Evolutionary conservation across 2,797 vertebrate species (phyloP), one percentile per base, ranked within the genome.

Genomic region (Poecilia gillii): DNA sequence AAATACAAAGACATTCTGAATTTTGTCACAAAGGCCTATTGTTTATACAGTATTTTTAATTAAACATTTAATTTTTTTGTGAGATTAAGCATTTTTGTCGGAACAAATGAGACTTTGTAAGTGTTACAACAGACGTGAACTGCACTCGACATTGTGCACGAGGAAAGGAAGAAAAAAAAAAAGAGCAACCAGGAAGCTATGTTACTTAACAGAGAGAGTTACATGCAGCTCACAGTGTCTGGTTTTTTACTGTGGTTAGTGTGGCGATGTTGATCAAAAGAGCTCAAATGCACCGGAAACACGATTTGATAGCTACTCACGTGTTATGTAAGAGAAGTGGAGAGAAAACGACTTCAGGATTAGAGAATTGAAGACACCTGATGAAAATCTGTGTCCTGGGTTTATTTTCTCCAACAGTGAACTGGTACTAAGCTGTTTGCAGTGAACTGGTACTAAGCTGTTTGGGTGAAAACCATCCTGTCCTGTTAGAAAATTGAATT

Each of bases 251-350:
- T 87, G 89, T 64, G 90, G 92, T 89, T 88, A 43, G 9, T 86
- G 86, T 78, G 88, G 84, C 68, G 59, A 82, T 81, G 49, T 62
- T 64, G 49, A 74, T 71, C n/a, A 14, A 28, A 57, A 72, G 64
- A 2, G 78, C 12, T 79, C 41, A 36, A 20, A 47, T n/a, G 78
- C 16, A 16, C 86, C 84, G 81, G 91, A 90, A 91, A 74, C 43
- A 57, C 71, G 76, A 55, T 43, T 85, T 86, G 82, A 83, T 13
- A 36, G 43, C 12, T 9, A 39, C 16, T 36, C 33, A 36, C 62
- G n/a, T 78, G 74, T 91, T 90, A 71, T 43, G 90, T 75, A 93
- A 92, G 23, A 55, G 7, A 64, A 28, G 12, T 0, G 13, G 11
- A 25, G 23, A 25, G 4, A 3, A 43, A 70, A 70, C 3, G 23